Evolutionary conservation across 2,113 vertebrate species (phyloP).

Genomic region (Myotis yumanensis): DNA sequence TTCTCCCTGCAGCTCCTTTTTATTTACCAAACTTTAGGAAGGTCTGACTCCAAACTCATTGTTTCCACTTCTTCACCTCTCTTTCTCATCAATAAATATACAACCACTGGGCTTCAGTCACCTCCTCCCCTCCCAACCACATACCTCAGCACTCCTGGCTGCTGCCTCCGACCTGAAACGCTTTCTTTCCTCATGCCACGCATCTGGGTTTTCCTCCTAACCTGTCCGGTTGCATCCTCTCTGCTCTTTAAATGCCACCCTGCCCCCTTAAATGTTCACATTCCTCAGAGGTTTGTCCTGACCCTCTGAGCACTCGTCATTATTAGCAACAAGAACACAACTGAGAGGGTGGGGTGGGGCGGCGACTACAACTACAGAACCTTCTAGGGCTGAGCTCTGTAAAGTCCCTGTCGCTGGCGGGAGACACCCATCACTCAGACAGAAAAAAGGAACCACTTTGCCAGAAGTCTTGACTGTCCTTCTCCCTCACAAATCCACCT

Average conservation of each 20-base stretch:
- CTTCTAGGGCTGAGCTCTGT: neutral
- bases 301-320: neutral
- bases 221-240: neutral
- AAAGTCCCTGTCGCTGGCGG: neutral
- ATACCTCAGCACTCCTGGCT: neutral
- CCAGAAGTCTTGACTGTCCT: neutral
- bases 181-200: neutral
- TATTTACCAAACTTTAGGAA: neutral
- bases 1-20: neutral
- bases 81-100: neutral
- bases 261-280: neutral
- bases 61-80: neutral
- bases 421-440: neutral
- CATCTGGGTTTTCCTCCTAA: constrained; percentile 1
- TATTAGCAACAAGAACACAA: neutral
- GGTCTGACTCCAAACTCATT: neutral
- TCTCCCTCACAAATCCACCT: neutral
- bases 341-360: neutral
- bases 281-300: neutral
- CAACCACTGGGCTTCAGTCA: neutral
- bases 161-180: neutral
- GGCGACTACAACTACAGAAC: neutral
- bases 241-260: neutral
- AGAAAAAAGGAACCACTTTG: neutral
- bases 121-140: neutral